phyloP scores from a whole-genome alignment of 2,888 invertebrate genomes.

The Brachynemurus nebulosus region DNA sequence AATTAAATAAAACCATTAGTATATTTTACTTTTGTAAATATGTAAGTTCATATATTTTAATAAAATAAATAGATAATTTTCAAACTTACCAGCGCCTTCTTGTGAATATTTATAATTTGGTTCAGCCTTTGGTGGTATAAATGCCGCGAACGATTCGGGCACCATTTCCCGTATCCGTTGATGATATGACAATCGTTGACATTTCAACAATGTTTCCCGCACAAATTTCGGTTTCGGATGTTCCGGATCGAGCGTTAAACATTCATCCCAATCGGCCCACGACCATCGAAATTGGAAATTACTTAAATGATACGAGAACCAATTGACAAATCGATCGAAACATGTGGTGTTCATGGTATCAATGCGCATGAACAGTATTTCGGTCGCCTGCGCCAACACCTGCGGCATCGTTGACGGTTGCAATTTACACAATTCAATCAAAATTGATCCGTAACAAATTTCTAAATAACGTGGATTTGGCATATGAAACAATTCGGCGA shows the following conservation, averaged over 20 bases:
- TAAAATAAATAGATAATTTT: neutral
- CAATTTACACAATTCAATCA: constrained; percentile 93
- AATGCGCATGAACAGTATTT: constrained; percentile 89
- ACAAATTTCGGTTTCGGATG: constrained; percentile 93
- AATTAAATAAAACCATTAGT: too few species aligned
- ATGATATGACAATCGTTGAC: constrained; percentile 85
- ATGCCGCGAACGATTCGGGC: constrained; percentile 69
- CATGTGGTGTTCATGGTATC: constrained; percentile 95
- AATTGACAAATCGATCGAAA: constrained; percentile 90
- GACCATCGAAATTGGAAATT: constrained; percentile 99
- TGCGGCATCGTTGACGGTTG: constrained; percentile 97
- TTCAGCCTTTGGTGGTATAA: constrained; percentile 75
- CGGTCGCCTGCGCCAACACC: constrained; percentile 93
- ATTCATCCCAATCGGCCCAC: constrained; percentile 93
- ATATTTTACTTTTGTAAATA: neutral
- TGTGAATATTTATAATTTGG: constrained; percentile 83
- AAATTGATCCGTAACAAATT: constrained; percentile 84
- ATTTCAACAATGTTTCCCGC: constrained; percentile 78
- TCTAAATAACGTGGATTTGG: constrained; percentile 82
- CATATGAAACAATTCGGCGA: constrained; percentile 85
- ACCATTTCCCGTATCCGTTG: constrained; percentile 87
- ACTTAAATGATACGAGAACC: constrained; percentile 97
- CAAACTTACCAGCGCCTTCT: constrained; percentile 70
- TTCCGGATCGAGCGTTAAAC: constrained; percentile 68
- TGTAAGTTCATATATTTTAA: neutral